Conservation (phyloP, 1,140 invertebrate genomes). For the Drosophila rhopaloa region DNA sequence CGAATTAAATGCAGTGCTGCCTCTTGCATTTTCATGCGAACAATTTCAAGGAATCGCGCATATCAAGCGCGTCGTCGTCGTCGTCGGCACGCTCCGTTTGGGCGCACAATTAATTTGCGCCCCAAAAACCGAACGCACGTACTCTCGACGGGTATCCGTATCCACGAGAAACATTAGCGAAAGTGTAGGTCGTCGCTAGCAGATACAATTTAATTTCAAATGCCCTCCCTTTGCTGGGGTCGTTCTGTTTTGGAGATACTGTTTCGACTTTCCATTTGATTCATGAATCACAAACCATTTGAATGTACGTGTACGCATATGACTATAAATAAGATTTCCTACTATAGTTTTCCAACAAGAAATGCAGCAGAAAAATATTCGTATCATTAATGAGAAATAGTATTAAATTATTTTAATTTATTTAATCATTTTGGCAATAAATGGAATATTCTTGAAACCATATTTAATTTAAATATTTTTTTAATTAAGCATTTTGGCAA, state of each 20-base stretch:
- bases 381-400: too few relatives aligned
- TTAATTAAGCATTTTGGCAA: too few relatives aligned
- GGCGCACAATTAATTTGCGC: constrained; percentile 84
- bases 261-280: background rate
- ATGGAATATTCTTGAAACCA: too few relatives aligned
- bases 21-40: constrained; percentile 79
- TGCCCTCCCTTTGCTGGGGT: constrained; percentile 30
- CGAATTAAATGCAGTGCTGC: constrained; percentile 74
- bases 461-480: too few relatives aligned
- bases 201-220: constrained; percentile 78
- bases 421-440: too few relatives aligned
- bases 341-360: too few relatives aligned
- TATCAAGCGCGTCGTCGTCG: constrained; percentile 84
- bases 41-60: constrained; percentile 85
- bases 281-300: background rate
- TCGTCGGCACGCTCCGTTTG: constrained; percentile 84
- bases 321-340: too few relatives aligned
- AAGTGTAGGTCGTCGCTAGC: constrained; percentile 70
- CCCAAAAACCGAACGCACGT: constrained; percentile 76
- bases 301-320: too few relatives aligned
- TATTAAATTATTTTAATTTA: too few relatives aligned
- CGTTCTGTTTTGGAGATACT: background rate
- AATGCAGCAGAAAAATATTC: too few relatives aligned
- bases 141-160: constrained; percentile 34
- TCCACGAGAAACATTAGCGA: constrained; percentile 81